phyloP scores from a whole-genome alignment of 2,113 vertebrate species.

The Phaetusa simplex region DNA sequence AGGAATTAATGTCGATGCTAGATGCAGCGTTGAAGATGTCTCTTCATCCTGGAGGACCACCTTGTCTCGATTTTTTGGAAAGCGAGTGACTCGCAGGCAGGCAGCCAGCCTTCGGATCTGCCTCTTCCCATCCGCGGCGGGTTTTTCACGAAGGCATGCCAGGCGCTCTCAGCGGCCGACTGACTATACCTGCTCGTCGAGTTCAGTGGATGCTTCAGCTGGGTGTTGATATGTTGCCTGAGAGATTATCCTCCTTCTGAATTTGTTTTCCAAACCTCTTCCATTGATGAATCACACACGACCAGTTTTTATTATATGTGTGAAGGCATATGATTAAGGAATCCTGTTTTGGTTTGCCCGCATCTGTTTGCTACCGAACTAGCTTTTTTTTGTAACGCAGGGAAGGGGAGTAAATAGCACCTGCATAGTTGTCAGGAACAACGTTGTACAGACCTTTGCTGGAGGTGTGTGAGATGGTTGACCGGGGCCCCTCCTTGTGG shows the following conservation, averaged over 20 bases:
- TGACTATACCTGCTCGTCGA: conserved; percentile 50
- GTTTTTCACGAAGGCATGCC: neutral
- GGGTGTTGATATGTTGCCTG: conserved; percentile 60
- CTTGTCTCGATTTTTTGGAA: neutral
- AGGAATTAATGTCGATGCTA: neutral
- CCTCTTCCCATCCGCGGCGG: neutral
- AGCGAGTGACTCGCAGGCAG: fast-evolving
- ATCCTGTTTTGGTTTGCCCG: neutral
- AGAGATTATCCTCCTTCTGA: conserved; percentile 42
- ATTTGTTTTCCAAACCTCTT: conserved; percentile 55
- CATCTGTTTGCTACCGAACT: neutral
- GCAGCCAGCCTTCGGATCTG: neutral
- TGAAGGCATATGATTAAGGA: neutral
- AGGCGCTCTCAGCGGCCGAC: neutral
- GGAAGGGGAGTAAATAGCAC: neutral
- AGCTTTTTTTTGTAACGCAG: neutral
- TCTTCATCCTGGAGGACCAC: neutral
- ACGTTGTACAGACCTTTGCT: neutral
- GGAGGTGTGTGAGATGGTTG: neutral
- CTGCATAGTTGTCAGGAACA: neutral
- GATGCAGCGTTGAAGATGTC: neutral
- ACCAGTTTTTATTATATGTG: conserved; percentile 14
- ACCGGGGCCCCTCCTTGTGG: conserved; percentile 25
- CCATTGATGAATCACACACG: neutral
- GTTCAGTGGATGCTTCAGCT: conserved; percentile 54